Evolutionary conservation across 2,113 vertebrate genomes (phyloP), one percentile per base, ranked within the genome.

Genomic region (Corythaixoides concolor): DNA sequence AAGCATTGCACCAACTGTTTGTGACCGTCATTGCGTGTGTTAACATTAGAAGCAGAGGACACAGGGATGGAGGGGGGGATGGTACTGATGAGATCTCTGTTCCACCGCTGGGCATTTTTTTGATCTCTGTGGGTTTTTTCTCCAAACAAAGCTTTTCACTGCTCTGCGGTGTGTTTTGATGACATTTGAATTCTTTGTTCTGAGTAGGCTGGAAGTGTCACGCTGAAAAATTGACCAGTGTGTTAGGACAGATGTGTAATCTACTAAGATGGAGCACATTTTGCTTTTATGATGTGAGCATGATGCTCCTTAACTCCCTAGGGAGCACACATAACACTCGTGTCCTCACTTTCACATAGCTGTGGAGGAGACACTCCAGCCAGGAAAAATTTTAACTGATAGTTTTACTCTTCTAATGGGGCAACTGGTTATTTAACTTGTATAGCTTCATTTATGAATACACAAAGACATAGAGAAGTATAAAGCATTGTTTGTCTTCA

Each of bases 1-100:
- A 80, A 60, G 9, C 18, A 11, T 2, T 13, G 8, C 2, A 4
- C 27, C 45, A 58, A 2, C 5, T 68, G 1, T 50, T 30, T 37
- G 15, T 37, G 7, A 16, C 20, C 28, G 11, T 21, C 24, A 70
- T 11, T 55, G 4, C 37, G 17, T 26, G 11, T 8, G 11, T 22
- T 32, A 88, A 50, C 5, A 50, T 28, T 80, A 69, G 27, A 83
- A 80, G 11, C 19, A 33, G 9, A 32, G 19, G 16, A 41, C 19
- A 21, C 0, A 0, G 3, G 0, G 2, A 1, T 30, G 26, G 12
- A 87, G 41, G 33, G 59, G 18, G 8, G 1, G 6, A n/a, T 10
- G 41, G 11, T 2, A 5, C 21, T 53, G 32, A 49, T 2, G 2
- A 27, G 5, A 11, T 60, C 20, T 27, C 26, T 56, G 8, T 37